A percentile compares a stretch with the other conserved stretches of the same genome.
Evolutionary conservation across 1,140 invertebrate species (phyloP).

Genomic region (Platyscapa corneri): DNA sequence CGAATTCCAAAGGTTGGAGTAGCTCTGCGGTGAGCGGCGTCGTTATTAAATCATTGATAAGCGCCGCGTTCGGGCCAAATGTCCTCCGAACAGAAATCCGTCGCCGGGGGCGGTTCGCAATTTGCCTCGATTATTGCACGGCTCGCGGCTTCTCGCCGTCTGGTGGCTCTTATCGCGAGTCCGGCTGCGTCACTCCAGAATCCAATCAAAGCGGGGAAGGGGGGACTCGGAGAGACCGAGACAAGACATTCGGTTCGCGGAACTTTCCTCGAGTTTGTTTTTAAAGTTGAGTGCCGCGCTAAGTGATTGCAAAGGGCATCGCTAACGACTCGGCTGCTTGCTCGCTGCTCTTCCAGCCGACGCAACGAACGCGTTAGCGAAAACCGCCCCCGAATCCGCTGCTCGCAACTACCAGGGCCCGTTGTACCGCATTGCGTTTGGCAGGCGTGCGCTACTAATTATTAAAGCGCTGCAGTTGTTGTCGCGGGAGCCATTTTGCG

Average conservation of each 20-base stretch:
- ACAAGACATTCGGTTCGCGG: background rate
- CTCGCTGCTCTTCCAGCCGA: background rate
- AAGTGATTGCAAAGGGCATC: background rate
- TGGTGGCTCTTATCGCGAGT: background rate
- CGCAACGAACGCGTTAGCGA: too few relatives aligned
- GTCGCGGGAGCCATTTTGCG: background rate
- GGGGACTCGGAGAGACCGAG: background rate
- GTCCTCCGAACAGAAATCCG: too few relatives aligned
- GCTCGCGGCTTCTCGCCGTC: background rate
- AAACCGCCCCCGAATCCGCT: too few relatives aligned
- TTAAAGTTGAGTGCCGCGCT: background rate
- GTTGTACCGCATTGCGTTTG: too few relatives aligned
- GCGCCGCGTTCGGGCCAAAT: too few relatives aligned
- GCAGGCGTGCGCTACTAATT: too few relatives aligned
- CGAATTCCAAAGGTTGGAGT: background rate
- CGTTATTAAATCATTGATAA: background rate
- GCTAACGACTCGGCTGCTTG: too few relatives aligned
- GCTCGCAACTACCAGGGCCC: too few relatives aligned
- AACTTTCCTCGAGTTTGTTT: background rate
- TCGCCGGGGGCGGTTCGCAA: background rate
- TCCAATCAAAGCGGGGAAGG: too few relatives aligned
- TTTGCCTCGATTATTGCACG: background rate
- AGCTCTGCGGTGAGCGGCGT: background rate
- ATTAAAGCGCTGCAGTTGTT: background rate
- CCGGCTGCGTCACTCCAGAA: background rate